phyloP scores from a whole-genome alignment of 1,140 invertebrate genomes.

The Saccostrea glomerata region DNA sequence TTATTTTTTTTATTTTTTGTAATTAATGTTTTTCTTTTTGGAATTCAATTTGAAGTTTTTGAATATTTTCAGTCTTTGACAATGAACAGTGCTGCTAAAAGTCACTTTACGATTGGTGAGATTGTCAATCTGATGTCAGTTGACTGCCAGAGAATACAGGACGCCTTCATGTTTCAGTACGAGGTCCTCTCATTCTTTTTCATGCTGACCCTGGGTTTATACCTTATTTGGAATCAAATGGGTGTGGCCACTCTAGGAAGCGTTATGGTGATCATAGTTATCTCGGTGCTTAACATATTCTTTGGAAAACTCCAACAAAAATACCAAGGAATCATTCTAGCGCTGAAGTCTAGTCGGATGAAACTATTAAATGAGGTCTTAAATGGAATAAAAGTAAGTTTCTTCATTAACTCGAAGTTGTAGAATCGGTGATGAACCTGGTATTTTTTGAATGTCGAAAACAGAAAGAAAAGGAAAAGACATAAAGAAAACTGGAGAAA shows the following conservation, averaged over 20 bases:
- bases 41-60: too few species aligned
- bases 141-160: slow-evolving; percentile 78
- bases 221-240: slow-evolving; percentile 91
- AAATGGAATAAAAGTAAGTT: slow-evolving; percentile 82
- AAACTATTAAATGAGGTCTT: slow-evolving; percentile 79
- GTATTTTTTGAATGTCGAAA: too few species aligned
- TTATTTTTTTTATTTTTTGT: too few species aligned
- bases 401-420: neutral
- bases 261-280: slow-evolving; percentile 76
- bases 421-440: too few species aligned
- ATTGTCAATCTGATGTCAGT: slow-evolving; percentile 82
- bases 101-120: slow-evolving; percentile 81
- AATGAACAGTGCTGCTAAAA: slow-evolving; percentile 74
- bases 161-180: slow-evolving; percentile 78
- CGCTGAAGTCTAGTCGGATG: slow-evolving; percentile 82
- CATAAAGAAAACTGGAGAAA: too few species aligned
- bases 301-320: slow-evolving; percentile 88
- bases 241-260: slow-evolving; percentile 76
- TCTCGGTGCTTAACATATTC: slow-evolving; percentile 86
- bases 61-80: slow-evolving; percentile 56
- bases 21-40: too few species aligned
- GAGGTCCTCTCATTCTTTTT: slow-evolving; percentile 51
- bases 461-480: too few species aligned
- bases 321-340: slow-evolving; percentile 81
- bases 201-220: slow-evolving; percentile 81